phyloP scores from a whole-genome alignment of 2,888 invertebrate species.

The Sturmia bella region DNA sequence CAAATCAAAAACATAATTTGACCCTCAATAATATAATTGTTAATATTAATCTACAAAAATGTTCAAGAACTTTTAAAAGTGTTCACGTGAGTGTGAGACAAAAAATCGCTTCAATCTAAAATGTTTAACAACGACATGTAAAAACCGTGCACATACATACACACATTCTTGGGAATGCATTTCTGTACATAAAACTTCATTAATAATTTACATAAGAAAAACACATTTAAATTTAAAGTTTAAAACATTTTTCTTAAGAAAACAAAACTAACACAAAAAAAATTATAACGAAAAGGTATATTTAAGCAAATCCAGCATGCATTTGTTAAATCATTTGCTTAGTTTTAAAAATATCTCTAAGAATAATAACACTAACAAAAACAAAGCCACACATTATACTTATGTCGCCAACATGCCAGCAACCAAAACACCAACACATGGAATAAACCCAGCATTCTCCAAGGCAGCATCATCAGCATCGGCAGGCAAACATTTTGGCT shows the following conservation, averaged over 20 bases:
- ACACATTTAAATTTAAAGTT: conserved; percentile 42
- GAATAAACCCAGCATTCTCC: conserved; percentile 48
- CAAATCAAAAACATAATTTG: too few relatives aligned
- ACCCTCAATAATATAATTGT: not conserved
- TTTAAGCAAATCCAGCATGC: conserved; percentile 51
- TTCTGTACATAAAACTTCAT: conserved; percentile 31
- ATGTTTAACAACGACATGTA: conserved; percentile 21
- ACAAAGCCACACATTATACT: conserved; percentile 54
- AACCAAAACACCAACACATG: conserved; percentile 62
- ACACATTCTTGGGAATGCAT: conserved; percentile 10
- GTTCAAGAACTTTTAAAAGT: conserved; percentile 39
- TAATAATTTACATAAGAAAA: conserved; percentile 25
- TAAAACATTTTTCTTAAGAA: conserved; percentile 25
- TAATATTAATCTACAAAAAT: conserved; percentile 4
- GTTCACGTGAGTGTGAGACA: conserved; percentile 28
- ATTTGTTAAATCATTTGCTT: conserved; percentile 60
- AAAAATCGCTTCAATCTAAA: conserved; percentile 46
- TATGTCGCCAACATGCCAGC: conserved; percentile 65
- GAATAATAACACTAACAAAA: conserved; percentile 49
- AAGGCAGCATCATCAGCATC: conserved; percentile 46
- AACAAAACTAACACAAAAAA: conserved; percentile 8
- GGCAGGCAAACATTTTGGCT: conserved; percentile 56
- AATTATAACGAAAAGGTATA: not conserved
- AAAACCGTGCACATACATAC: too few relatives aligned
- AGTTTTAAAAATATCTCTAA: conserved; percentile 62